These are phyloP conservation scores for Drosophila limbata DNA, from an alignment of 2,888 invertebrate species.

Conservation along the genomic window DNA sequence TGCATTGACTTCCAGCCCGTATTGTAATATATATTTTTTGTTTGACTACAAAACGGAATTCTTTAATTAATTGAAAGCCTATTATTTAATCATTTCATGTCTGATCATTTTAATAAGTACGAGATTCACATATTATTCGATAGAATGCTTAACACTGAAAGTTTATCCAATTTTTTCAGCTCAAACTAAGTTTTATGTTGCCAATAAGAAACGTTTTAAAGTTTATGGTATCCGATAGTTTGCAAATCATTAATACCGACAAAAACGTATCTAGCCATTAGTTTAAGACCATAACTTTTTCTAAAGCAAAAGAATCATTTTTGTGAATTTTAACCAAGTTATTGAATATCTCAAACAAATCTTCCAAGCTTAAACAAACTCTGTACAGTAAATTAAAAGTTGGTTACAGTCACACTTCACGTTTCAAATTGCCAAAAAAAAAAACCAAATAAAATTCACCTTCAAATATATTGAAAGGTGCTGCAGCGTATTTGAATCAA, in stretches of 20 bases:
- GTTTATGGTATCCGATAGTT: background rate
- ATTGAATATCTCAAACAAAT: background rate
- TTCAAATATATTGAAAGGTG: background rate
- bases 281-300: no score
- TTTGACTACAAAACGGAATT: background rate
- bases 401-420: background rate
- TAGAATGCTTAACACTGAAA: no score
- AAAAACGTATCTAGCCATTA: no score
- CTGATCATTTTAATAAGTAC: background rate
- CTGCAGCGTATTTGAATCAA: background rate
- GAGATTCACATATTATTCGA: no score
- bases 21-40: background rate
- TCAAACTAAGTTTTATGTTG: no score
- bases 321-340: background rate
- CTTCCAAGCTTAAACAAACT: background rate
- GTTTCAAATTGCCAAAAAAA: no score
- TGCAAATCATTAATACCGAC: no score
- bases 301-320: background rate
- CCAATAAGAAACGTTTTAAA: no score
- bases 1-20: background rate
- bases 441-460: background rate
- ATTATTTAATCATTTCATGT: background rate
- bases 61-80: no score
- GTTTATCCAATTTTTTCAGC: no score
- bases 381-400: background rate